Evolutionary conservation across 1,140 invertebrate genomes (phyloP).

Genomic region (Heterodera carotae): DNA sequence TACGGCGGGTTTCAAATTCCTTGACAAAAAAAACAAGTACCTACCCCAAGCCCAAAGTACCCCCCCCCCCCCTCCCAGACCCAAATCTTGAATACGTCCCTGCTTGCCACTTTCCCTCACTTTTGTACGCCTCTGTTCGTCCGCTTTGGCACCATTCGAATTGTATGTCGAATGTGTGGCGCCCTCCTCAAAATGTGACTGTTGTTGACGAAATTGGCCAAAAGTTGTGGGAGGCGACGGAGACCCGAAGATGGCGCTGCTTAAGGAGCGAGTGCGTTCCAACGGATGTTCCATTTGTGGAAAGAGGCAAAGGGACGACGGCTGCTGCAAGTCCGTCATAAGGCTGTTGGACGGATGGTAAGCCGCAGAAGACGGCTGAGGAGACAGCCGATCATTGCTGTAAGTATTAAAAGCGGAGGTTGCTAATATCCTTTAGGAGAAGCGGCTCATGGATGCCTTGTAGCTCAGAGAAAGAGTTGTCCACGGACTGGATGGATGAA

Average conservation of each 20-base stretch:
- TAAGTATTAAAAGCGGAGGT: too few species aligned
- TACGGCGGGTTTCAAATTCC: not conserved
- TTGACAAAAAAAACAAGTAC: too few species aligned
- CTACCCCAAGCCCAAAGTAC: too few species aligned
- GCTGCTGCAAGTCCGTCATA: not conserved
- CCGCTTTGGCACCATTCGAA: not conserved
- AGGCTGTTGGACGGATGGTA: not conserved
- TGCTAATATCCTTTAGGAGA: too few species aligned
- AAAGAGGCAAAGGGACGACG: not conserved
- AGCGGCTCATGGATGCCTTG: too few species aligned
- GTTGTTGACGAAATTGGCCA: not conserved
- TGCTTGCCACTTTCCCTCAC: not conserved
- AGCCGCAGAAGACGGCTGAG: not conserved
- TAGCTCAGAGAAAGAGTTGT: too few species aligned
- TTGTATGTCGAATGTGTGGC: not conserved
- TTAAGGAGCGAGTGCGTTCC: slow-evolving; percentile 16
- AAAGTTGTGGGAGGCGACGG: slow-evolving; percentile 15
- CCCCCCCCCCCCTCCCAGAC: not conserved
- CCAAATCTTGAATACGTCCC: too few species aligned
- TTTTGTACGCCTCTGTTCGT: slow-evolving; percentile 6
- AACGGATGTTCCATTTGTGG: not conserved
- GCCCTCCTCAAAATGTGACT: not conserved
- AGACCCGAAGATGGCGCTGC: slow-evolving; percentile 22
- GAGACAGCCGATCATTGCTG: too few species aligned
- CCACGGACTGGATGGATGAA: too few species aligned